Base-by-base conservation (phyloP, 1,140 invertebrate genomes). In the Ptiloglossa arizonensis region DNA sequence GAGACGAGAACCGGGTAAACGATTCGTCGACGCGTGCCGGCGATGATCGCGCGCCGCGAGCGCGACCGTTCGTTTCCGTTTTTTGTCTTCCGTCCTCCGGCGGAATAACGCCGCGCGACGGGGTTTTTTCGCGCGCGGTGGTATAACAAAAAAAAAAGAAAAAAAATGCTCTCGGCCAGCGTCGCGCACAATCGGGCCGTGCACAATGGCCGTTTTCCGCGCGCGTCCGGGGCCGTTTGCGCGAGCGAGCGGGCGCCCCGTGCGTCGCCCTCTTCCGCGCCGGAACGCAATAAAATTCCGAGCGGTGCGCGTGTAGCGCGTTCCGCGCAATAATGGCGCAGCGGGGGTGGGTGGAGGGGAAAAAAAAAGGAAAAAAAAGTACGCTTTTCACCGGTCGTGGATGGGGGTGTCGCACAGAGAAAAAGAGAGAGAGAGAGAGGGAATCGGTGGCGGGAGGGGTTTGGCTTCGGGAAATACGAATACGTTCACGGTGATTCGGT, bases 401-500 rank as follows among this genome's bases (percentile, higher is more conserved):
- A n/a, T n/a, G n/a, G n/a, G n/a, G n/a, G n/a, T n/a, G n/a, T n/a
- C n/a, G n/a, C n/a, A n/a, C n/a, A n/a, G n/a, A n/a, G n/a, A n/a
- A n/a, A n/a, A n/a, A n/a, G n/a, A 66, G 38, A 11, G 46, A 22
- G 24, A 64, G 27, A 1, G 29, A 27, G 41, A 29, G 41, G 38
- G 27, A 0, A 27, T 1, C 11, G 22, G 17, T 1, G 41, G 3
- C 5, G 13, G 70, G 27, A 24, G 5, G 8, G 5, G 74, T 9
- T n/a, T 15, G 35, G 8, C 29, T 62, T 78, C 22, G 62, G 48
- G 79, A 86, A 86, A 86, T 82, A 72, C 80, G 82, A 87, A 85
- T 75, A 67, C 82, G 64, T 85, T 87, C 77, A 86, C 82, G 82
- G 80, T 87, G 82, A 83, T 85, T 81, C 74, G 83, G 82, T 83